Conservation (phyloP, 2,797 vertebrate species). For the Rousettus madagascariensis region DNA sequence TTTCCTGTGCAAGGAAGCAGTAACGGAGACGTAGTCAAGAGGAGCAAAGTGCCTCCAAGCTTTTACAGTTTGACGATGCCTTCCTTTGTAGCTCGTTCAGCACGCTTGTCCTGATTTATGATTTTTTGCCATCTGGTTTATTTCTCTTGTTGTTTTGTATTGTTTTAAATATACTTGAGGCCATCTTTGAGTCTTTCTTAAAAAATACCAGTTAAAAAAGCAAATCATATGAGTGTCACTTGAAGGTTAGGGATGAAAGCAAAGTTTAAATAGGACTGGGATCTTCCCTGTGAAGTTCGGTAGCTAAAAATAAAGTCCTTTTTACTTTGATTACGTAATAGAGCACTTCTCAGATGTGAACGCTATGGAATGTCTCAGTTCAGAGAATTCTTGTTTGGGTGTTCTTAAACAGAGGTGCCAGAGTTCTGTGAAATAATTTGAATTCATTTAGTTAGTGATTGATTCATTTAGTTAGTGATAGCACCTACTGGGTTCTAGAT, state of each 20-base stretch:
- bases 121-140: slow-evolving; percentile 76
- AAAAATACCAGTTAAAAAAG: slow-evolving; percentile 61
- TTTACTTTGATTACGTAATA: slow-evolving; percentile 52
- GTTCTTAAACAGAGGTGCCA: slow-evolving; percentile 47
- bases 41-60: slow-evolving; percentile 54
- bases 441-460: not conserved
- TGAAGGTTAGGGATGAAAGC: slow-evolving; percentile 76
- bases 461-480: not conserved
- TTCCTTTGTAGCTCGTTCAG: slow-evolving; percentile 70
- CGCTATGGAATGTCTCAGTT: slow-evolving; percentile 5
- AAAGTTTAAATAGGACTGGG: slow-evolving; percentile 58
- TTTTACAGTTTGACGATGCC: slow-evolving; percentile 40
- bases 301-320: slow-evolving; percentile 42
- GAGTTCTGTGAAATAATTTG: slow-evolving; percentile 30
- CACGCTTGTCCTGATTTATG: slow-evolving; percentile 71
- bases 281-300: slow-evolving; percentile 47
- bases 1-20: slow-evolving; percentile 55
- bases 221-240: slow-evolving; percentile 66
- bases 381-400: slow-evolving; percentile 48
- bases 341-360: slow-evolving; percentile 49
- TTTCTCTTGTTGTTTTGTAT: slow-evolving; percentile 77
- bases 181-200: slow-evolving; percentile 56
- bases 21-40: slow-evolving; percentile 61
- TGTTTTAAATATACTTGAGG: slow-evolving; percentile 72
- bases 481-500: not conserved